Evolutionary conservation across 2,113 vertebrate species (phyloP), one percentile per base, ranked within the genome.

Genomic region (Pampusana beccarii): DNA sequence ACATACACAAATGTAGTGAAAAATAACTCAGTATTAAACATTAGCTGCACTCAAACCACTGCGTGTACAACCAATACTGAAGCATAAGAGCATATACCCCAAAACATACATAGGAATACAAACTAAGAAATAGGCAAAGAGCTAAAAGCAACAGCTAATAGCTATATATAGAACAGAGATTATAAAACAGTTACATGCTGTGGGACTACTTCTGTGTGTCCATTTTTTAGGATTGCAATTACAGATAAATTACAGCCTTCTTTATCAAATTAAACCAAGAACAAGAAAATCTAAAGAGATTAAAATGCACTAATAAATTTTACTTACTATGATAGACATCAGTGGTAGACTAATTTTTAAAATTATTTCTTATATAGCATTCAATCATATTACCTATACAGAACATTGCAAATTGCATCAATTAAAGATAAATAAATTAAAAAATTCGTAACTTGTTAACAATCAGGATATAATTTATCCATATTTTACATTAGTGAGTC

Each of bases 281-380:
- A 69, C 4, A 92, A 40, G 56, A 95, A 95, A 93, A 81, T 51
- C 40, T 80, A 93, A 62, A 31, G 12, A 64, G 26, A 92, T 85
- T 91, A 93, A 96, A 95, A 93, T 54, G 62, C 24, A 80, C 9
- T 74, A 93, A 96, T n/a, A 72, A 79, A 92, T 96, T 86, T 86
- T 87, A 85, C 38, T 64, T 91, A 57, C 36, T 92, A 83, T 40
- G 44, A 38, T 75, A 62, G 53, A 77, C 36, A 80, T 23, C 26
- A 89, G 38, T 29, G 64, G 58, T n/a, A 92, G 70, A 77, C 16
- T 70, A 79, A 75, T 91, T 90, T 72, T 40, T 53, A 16, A 28
- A 91, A 88, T 92, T 88, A 95, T 78, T 69, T 50, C 61, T 87
- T 87, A 65, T 18, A 73, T 31, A 92, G 71, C 34, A 74, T 31